A percentile compares a stretch with the other conserved stretches of the same genome.
These are phyloP conservation scores for Leucoraja ocellata DNA, from an alignment of 2,797 vertebrate species.

Conservation along the genomic window DNA sequence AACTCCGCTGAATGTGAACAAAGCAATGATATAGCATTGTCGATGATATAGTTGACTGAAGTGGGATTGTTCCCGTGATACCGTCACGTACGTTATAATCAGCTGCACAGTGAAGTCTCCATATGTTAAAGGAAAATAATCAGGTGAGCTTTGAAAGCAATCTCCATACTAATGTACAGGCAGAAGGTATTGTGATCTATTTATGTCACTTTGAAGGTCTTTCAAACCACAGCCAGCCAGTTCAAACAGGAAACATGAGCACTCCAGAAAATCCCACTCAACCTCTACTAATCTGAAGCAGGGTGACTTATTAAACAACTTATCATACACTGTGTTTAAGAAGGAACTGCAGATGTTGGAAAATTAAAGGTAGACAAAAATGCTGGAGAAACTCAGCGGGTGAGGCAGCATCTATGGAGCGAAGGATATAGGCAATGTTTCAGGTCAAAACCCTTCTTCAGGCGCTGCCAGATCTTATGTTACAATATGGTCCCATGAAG, in stretches of 20 bases:
- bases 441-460: no score
- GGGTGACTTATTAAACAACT: background rate
- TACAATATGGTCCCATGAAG: background rate
- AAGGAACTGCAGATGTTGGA: no score
- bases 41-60: background rate
- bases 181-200: background rate
- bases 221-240: background rate
- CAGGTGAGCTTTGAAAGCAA: background rate
- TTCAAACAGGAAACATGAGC: background rate
- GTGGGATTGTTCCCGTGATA: background rate
- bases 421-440: no score
- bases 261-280: background rate
- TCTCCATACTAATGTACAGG: background rate
- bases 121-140: background rate
- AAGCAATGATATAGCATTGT: background rate
- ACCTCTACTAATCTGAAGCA: background rate
- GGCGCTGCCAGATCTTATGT: background rate
- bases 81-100: background rate
- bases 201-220: background rate
- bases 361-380: no score
- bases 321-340: background rate
- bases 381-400: no score
- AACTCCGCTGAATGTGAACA: background rate
- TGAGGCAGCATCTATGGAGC: no score
- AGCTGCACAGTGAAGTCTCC: background rate